Percentiles rank a stretch among this genome's conserved stretches.
phyloP scores from a whole-genome alignment of 2,888 invertebrate genomes.

The Tachina grossa region DNA sequence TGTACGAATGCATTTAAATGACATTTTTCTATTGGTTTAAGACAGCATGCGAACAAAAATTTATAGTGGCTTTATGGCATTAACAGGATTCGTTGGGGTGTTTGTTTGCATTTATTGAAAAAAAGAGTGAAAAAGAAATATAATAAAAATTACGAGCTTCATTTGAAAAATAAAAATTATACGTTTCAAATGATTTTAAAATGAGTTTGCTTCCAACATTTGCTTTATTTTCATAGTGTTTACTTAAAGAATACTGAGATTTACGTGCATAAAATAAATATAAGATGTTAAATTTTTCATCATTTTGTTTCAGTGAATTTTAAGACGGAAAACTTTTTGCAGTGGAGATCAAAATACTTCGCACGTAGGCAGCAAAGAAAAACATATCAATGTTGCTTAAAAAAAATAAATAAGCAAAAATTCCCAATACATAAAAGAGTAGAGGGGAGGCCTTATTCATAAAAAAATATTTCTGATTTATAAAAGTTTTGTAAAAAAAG shows the following conservation, averaged over 20 bases:
- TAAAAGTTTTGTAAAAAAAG: no score
- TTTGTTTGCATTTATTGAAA: conserved; percentile 14
- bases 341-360: background rate
- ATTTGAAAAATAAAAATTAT: conserved; percentile 36
- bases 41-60: conserved; percentile 17
- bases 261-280: background rate
- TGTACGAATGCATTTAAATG: conserved; percentile 40
- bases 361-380: no score
- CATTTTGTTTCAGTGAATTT: background rate
- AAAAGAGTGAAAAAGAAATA: background rate
- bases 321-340: background rate
- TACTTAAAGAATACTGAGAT: background rate
- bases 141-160: background rate
- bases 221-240: background rate
- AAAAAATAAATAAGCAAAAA: no score
- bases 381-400: no score
- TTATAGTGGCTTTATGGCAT: conserved; percentile 40
- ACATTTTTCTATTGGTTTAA: conserved; percentile 44
- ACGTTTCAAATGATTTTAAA: conserved; percentile 39
- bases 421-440: no score
- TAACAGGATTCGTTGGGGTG: conserved; percentile 40
- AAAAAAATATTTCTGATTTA: no score
- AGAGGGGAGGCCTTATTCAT: no score
- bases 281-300: background rate
- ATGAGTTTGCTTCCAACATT: background rate